These are phyloP conservation scores for Myocastor coypus DNA, from an alignment of 2,113 vertebrate species.

Conservation along the genomic window DNA sequence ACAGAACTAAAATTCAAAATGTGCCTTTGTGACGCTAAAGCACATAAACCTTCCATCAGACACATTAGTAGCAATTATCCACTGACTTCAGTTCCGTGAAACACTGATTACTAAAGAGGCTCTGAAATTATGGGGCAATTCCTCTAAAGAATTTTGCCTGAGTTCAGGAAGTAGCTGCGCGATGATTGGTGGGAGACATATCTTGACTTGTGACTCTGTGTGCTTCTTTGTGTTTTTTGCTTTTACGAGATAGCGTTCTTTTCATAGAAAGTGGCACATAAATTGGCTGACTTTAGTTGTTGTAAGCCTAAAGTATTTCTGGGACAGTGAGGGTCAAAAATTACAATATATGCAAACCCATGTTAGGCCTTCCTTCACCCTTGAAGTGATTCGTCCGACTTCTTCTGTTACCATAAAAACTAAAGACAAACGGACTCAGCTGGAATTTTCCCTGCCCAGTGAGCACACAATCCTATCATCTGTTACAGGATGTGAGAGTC, in stretches of 20 bases:
- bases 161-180: neutral
- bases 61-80: neutral
- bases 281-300: constrained; percentile 10
- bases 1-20: neutral
- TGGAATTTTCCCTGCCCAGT: neutral
- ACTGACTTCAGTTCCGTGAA: neutral
- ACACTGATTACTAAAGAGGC: neutral
- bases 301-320: constrained; percentile 7
- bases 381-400: neutral
- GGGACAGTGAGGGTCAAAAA: neutral
- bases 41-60: neutral
- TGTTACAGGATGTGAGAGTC: neutral
- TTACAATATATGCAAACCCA: neutral
- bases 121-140: neutral
- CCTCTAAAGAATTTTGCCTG: neutral
- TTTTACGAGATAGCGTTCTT: neutral
- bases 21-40: neutral
- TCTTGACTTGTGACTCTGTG: neutral
- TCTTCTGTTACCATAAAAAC: neutral
- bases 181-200: neutral
- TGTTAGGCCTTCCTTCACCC: constrained; percentile 1
- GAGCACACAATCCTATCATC: neutral
- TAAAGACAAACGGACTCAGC: neutral
- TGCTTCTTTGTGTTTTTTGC: neutral
- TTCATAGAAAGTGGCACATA: neutral